Conservation (phyloP, 1,140 invertebrate genomes). For the Ostrea denselamellosa region DNA sequence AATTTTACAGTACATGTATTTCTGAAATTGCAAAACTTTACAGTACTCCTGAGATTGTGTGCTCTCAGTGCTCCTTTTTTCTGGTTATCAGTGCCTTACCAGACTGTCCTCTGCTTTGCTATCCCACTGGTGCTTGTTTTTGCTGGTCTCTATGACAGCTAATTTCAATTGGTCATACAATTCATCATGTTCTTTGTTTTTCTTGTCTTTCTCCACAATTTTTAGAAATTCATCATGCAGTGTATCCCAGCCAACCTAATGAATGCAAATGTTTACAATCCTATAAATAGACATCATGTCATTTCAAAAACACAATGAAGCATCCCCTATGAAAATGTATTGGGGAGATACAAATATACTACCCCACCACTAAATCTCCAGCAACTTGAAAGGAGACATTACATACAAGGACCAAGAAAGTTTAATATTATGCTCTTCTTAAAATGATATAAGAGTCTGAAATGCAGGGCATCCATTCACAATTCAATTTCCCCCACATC, state of each 20-base stretch:
- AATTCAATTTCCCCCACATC: too few relatives aligned
- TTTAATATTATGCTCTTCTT: too few relatives aligned
- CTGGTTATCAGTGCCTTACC: slow-evolving; percentile 69
- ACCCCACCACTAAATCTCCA: too few relatives aligned
- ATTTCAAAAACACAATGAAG: neutral
- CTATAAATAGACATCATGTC: neutral
- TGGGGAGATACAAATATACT: too few relatives aligned
- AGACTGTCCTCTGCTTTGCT: slow-evolving; percentile 86
- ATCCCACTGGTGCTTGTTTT: slow-evolving; percentile 95
- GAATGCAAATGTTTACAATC: neutral
- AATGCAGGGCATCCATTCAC: too few relatives aligned
- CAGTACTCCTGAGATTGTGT: too few relatives aligned
- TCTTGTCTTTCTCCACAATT: slow-evolving; percentile 87
- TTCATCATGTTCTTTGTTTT: slow-evolving; percentile 89
- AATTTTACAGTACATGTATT: too few relatives aligned
- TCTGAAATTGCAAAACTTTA: too few relatives aligned
- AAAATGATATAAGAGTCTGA: too few relatives aligned
- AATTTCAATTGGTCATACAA: slow-evolving; percentile 94
- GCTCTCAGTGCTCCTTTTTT: neutral
- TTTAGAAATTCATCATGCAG: slow-evolving; percentile 91
- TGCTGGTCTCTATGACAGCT: slow-evolving; percentile 92
- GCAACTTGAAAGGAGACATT: too few relatives aligned
- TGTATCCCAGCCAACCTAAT: slow-evolving; percentile 90
- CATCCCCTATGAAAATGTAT: too few relatives aligned
- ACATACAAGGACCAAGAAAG: too few relatives aligned